Base-by-base conservation (phyloP, 2,113 vertebrate genomes). In the Ictalurus punctatus region DNA sequence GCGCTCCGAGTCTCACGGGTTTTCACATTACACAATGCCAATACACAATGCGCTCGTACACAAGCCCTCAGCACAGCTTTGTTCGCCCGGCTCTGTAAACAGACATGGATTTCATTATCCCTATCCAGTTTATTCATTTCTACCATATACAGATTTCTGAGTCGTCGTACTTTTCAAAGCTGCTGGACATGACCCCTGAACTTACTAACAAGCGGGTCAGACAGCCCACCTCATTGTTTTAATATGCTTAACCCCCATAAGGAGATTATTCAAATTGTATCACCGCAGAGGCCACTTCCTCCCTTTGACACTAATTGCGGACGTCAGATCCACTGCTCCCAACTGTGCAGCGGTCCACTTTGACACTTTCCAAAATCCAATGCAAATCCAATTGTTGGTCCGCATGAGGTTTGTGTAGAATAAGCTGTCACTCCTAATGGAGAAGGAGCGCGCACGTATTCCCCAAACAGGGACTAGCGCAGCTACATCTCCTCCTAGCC, bases 361-460 rank as follows among this genome's bases (percentile, higher is more conserved):
- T 95, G 93, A 94, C 94, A 93, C 95, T 95, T 93, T 91, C 90
- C 91, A 94, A 96, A 96, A 96, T 94, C 90, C 94, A 93, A 94
- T 95, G 95, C 94, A 96, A 96, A 96, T 96, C 94, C 92, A 93
- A 95, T 95, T 90, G 90, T n/a, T 10, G 92, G 93, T 92, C 90
- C 84, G 90, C 91, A 48, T 91, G 92, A 90, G 92, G 90, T 91
- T 93, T 93, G 91, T 89, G 87, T 93, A 94, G 95, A 95, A 95
- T 94, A 93, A 94, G 93, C 92, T 95, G 94, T 94, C 94, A 95
- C 92, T 95, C 94, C 94, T 94, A 94, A 95, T 93, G 74, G 91
- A 87, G 91, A 63, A 89, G 90, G 86, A 91, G 90, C 90, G 94
- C 91, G 89, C 92, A 93, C 90, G 90, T 94, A 91, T 86, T 90